Conservation (phyloP, 2,113 vertebrate species). For the Mus spicilegus region DNA sequence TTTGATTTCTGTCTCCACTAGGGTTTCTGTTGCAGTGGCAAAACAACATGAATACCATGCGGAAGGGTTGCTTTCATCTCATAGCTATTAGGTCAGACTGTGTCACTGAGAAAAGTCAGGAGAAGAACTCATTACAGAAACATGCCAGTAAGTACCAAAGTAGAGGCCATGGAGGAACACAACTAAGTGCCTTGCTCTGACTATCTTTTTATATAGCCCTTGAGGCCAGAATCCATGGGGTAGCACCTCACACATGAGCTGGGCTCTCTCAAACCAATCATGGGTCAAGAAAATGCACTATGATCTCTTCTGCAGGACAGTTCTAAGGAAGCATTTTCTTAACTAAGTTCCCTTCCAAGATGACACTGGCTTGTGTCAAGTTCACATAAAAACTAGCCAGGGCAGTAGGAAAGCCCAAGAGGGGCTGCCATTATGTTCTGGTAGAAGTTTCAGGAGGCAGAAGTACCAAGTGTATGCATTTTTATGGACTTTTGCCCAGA, state of each 20-base stretch:
- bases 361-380: not conserved
- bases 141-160: not conserved
- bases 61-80: not conserved
- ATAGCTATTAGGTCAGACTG: not conserved
- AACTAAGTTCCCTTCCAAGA: not conserved
- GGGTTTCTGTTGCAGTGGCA: not conserved
- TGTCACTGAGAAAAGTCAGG: not conserved
- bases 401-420: not conserved
- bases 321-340: too few relatives aligned
- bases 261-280: not conserved
- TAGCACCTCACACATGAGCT: not conserved
- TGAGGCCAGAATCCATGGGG: accelerated
- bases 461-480: not conserved
- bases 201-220: not conserved
- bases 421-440: accelerated
- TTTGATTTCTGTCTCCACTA: not conserved
- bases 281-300: not conserved
- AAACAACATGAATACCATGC: not conserved
- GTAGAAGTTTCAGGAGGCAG: too few relatives aligned
- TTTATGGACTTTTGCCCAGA: not conserved
- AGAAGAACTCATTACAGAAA: not conserved
- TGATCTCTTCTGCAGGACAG: not conserved
- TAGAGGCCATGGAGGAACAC: not conserved
- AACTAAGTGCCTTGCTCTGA: not conserved
- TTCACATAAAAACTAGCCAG: not conserved